Evolutionary conservation across 2,797 vertebrate species (phyloP).

Genomic region (Enteromius viviparus): DNA sequence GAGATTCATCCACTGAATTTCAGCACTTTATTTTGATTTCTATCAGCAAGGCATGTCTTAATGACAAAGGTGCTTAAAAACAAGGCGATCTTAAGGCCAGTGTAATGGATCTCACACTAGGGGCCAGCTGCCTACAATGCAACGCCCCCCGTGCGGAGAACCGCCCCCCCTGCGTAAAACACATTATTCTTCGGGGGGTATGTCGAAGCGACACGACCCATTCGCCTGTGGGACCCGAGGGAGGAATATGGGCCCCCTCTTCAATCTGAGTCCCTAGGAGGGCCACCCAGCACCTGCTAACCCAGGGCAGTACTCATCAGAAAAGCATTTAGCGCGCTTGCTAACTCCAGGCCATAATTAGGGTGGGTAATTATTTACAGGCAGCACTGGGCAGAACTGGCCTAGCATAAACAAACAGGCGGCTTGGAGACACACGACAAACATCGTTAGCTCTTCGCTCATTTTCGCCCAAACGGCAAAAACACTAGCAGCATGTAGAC

Average conservation of each 20-base stretch:
- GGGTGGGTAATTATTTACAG: constrained; percentile 99
- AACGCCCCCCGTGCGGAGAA: constrained; percentile 48
- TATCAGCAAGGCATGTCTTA: constrained; percentile 52
- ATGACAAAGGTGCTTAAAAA: constrained; percentile 60
- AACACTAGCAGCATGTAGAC: constrained; percentile 64
- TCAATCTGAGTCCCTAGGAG: constrained; percentile 99
- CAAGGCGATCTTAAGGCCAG: constrained; percentile 59
- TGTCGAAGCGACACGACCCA: constrained; percentile 50
- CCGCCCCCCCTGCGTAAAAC: constrained; percentile 47
- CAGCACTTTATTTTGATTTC: constrained; percentile 49
- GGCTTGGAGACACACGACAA: constrained; percentile 87
- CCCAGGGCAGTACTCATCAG: constrained; percentile 94
- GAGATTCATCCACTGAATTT: constrained; percentile 48
- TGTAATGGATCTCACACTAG: constrained; percentile 62
- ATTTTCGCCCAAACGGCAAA: constrained; percentile 59
- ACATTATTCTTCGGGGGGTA: constrained; percentile 63
- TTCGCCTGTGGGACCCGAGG: constrained; percentile 52
- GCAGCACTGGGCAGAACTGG: constrained; percentile 97
- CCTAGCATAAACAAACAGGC: constrained; percentile 99
- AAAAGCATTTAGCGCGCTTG: constrained; percentile 95
- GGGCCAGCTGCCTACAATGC: constrained; percentile 57
- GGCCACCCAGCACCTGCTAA: constrained; percentile 98
- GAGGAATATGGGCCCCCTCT: constrained; percentile 79
- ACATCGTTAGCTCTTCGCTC: constrained; percentile 85
- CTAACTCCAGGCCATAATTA: constrained; percentile 99